Base-by-base conservation (phyloP, 2,113 vertebrate genomes). In the Acrocephalus kingi region DNA sequence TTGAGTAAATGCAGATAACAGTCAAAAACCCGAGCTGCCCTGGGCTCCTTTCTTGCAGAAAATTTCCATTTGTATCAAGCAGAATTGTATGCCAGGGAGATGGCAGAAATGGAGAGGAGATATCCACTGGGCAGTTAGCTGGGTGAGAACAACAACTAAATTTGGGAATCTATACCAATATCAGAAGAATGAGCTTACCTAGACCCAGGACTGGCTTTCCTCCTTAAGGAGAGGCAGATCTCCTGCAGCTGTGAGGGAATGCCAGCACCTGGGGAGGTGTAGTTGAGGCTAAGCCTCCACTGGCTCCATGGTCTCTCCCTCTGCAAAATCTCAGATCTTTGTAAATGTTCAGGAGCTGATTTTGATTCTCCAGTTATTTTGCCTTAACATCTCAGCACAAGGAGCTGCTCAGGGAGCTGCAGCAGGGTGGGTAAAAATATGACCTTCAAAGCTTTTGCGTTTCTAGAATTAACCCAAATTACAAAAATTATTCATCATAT, bases 141-240 rank as follows among this genome's bases (percentile, higher is more conserved):
- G 15, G 2, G 11, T 1, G 2, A 87, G 39, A 77, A 39, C 24
- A 49, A 58, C 52, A 68, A 31, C 15, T 19, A 13, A 11, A 4
- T 0, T 10, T 31, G 41, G 11, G 35, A 77, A 63, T 30, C 23
- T 31, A 43, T 7, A 58, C 5, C 59, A 39, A 30, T 35, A 48
- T 11, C 33, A 75, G 48, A n/a, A 75, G 51, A 88, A 80, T 2
- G 2, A 59, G 27, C 11, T 63, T 56, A 61, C n/a, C 39, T 43
- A 12, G 17, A 59, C 20, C 7, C 48, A 48, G 66, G 63, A 15
- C 1, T 49, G 37, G 30, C 21, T 86, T 79, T 54, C 45, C 31
- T 52, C 39, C 1, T 3, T 30, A 59, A 41, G 39, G n/a, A 62
- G 59, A 41, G 0, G 1, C 1, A 9, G 25, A 33, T 54, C 10